Evolutionary conservation across 2,797 vertebrate species (phyloP), one percentile per base, ranked within the genome.

Genomic region (Avahi laniger): DNA sequence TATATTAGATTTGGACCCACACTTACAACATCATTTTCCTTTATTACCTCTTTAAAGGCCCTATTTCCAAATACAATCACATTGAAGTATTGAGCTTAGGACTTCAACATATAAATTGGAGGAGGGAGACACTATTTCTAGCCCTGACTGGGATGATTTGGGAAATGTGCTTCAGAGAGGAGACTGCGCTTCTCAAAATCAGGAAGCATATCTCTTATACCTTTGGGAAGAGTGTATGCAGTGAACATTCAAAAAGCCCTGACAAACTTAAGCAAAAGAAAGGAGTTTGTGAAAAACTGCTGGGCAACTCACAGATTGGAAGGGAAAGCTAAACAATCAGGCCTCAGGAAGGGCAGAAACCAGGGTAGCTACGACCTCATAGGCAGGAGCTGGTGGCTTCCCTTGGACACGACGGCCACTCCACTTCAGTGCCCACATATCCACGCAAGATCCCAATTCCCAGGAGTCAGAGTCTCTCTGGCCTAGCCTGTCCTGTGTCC

Each of bases 191-290:
- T 73, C 75, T 86, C 41, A 67, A 85, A 85, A 41, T 35, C n/a
- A 59, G 28, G 73, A 80, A 79, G 8, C 4, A 6, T 13, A 17
- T n/a, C 43, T 72, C 78, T 61, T 41, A 18, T 24, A 30, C 35
- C 24, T 82, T 82, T 33, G 59, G 10, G 46, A 82, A 82, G 20
- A 24, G 7, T 81, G n/a, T 46, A 33, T 18, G 35, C 14, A 43
- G 17, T 24, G 38, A 88, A 81, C 28, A 33, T 17, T 30, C 14
- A 50, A 92, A 50, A 89, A 92, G 17, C 13, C 22, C 38, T 73
- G 65, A 35, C 9, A 79, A 65, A 65, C 28, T 80, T 73, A 79
- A 92, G 48, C n/a, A 59, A 78, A 89, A 80, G 38, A 89, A 67
- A 75, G 10, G 20, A n/a, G 28, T 96, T 59, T 57, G 24, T n/a